phyloP scores from a whole-genome alignment of 1,140 invertebrate species.

The Scylla paramamosain region DNA sequence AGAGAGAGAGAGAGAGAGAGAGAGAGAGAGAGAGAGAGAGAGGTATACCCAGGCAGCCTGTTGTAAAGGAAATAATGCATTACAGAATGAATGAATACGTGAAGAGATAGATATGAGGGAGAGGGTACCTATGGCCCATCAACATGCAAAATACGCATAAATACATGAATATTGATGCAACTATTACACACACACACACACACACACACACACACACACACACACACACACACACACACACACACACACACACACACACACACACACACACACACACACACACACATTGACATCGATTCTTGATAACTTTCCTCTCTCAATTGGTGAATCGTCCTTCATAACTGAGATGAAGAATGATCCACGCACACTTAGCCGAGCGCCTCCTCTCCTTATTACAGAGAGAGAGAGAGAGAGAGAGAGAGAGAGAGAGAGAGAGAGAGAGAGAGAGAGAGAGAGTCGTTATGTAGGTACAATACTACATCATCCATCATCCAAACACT shows the following conservation, averaged over 20 bases:
- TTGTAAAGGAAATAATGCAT: not conserved
- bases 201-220: constrained; percentile 26
- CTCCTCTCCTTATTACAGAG: not conserved
- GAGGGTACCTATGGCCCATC: not conserved
- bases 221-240: constrained; percentile 30
- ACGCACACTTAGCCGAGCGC: not conserved
- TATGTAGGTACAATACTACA: too few species aligned
- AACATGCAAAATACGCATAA: constrained; percentile 5
- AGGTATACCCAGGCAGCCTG: not conserved
- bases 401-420: constrained; percentile 16
- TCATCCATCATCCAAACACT: too few species aligned
- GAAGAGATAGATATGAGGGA: not conserved
- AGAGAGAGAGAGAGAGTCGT: too few species aligned
- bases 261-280: constrained; percentile 21
- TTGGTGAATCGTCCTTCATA: constrained; percentile 13
- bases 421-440: too few species aligned
- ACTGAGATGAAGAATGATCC: constrained; percentile 1
- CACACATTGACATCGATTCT: not conserved
- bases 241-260: constrained; percentile 16
- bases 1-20: not conserved
- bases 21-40: too few species aligned
- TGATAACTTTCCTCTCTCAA: not conserved
- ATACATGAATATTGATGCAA: constrained; percentile 9
- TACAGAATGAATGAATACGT: not conserved
- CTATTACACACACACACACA: not conserved